A percentile compares a stretch with the other conserved stretches of the same genome.
phyloP scores from a whole-genome alignment of 2,797 vertebrate species.

The Tragopan temminckii region DNA sequence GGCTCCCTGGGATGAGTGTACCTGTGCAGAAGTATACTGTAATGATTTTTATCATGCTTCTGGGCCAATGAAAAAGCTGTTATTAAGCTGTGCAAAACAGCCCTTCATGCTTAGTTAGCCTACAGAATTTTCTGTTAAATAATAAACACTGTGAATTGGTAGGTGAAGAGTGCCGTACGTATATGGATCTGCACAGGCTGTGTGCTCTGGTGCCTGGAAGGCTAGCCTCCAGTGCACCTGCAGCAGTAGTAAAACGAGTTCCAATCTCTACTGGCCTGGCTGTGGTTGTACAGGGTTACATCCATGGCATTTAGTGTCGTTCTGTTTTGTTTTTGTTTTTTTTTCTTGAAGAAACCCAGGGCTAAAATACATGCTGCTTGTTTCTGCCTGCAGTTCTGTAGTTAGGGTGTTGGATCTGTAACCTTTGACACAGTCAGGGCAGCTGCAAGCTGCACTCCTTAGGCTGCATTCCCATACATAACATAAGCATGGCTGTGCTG shows the following conservation, averaged over 20 bases:
- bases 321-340: background rate
- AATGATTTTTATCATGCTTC: background rate
- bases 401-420: background rate
- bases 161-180: background rate
- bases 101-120: background rate
- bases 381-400: background rate
- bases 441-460: background rate
- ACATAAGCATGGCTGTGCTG: accelerated
- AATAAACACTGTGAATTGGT: background rate
- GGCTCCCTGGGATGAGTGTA: background rate
- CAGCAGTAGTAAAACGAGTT: background rate
- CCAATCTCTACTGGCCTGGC: background rate
- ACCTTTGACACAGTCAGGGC: background rate
- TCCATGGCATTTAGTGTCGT: accelerated
- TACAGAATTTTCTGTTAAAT: background rate
- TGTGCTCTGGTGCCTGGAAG: background rate
- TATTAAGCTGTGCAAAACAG: accelerated
- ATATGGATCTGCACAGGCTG: background rate
- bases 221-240: background rate
- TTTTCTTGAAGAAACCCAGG: background rate
- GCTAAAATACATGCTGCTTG: background rate
- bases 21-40: background rate
- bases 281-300: background rate
- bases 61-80: background rate
- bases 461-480: background rate